Percentiles rank a stretch among this genome's conserved stretches.
Evolutionary conservation across 2,888 invertebrate genomes (phyloP).

Genomic region (Poecilobothrus nobilitatus): DNA sequence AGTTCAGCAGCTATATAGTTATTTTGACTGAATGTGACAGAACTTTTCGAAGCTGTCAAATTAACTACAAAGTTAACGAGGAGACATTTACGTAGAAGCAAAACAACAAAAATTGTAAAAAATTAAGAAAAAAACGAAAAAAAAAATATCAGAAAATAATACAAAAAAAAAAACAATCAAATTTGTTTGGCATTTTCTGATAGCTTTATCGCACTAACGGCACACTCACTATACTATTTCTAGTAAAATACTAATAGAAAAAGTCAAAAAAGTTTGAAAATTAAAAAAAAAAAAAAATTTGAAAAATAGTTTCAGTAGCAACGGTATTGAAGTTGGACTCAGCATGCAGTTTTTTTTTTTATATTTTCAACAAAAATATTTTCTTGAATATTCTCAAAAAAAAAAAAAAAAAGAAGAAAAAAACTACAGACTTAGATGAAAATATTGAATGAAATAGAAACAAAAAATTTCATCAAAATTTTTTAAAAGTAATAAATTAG

Average conservation of each 20-base stretch:
- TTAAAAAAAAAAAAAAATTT: no score
- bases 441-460: no score
- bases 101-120: background rate
- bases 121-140: background rate
- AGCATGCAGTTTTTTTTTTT: no score
- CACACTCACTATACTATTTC: background rate
- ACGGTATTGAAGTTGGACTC: no score
- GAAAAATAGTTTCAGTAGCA: no score
- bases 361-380: no score
- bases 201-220: background rate
- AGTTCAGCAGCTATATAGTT: background rate
- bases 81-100: background rate
- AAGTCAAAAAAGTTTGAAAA: no score
- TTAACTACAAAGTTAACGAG: slow-evolving; percentile 1
- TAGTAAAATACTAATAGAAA: background rate
- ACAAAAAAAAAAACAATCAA: background rate
- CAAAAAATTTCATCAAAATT: no score
- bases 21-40: slow-evolving; percentile 5
- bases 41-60: slow-evolving; percentile 7
- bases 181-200: background rate
- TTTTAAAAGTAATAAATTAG: no score
- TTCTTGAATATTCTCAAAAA: no score
- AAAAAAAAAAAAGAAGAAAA: no score
- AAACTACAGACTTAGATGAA: no score
- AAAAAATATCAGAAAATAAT: background rate